A percentile compares a stretch with the other conserved stretches of the same genome.
These are phyloP conservation scores for Bombus haemorrhoidalis DNA, from an alignment of 1,140 invertebrate species.

Conservation along the genomic window DNA sequence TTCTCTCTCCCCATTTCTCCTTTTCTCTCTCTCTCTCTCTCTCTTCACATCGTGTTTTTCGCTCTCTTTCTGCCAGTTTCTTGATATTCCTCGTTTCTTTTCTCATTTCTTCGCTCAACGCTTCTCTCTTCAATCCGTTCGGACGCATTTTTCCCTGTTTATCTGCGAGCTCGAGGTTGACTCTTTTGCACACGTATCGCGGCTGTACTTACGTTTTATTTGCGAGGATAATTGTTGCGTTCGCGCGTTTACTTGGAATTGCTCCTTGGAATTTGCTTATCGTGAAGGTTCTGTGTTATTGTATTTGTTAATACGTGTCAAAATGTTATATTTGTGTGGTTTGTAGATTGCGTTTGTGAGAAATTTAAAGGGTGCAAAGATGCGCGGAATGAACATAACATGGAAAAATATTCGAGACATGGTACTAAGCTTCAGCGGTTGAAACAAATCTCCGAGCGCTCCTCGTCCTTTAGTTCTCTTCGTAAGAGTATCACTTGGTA, in stretches of 20 bases:
- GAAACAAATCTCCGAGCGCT: no score
- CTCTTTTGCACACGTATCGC: not conserved
- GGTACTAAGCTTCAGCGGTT: no score
- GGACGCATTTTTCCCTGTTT: constrained; percentile 35
- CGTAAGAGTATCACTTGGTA: no score
- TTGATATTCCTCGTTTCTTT: not conserved
- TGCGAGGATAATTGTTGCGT: not conserved
- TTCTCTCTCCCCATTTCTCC: not conserved
- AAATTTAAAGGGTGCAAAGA: no score
- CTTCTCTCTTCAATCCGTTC: not conserved
- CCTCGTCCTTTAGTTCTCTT: no score
- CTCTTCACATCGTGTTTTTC: constrained; percentile 3
- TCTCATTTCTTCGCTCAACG: no score
- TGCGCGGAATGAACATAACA: no score
- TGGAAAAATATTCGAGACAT: no score
- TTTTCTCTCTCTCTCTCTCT: not conserved
- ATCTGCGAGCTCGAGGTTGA: constrained; percentile 8
- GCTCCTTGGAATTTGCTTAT: not conserved
- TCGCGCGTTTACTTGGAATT: not conserved
- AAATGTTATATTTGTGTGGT: not conserved
- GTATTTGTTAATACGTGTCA: not conserved
- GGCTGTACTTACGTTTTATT: not conserved
- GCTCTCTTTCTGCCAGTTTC: not conserved
- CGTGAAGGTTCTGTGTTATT: no score
- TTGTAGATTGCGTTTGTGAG: no score